These are phyloP conservation scores for Myocastor coypus DNA, from an alignment of 2,113 vertebrate species.

Conservation along the genomic window DNA sequence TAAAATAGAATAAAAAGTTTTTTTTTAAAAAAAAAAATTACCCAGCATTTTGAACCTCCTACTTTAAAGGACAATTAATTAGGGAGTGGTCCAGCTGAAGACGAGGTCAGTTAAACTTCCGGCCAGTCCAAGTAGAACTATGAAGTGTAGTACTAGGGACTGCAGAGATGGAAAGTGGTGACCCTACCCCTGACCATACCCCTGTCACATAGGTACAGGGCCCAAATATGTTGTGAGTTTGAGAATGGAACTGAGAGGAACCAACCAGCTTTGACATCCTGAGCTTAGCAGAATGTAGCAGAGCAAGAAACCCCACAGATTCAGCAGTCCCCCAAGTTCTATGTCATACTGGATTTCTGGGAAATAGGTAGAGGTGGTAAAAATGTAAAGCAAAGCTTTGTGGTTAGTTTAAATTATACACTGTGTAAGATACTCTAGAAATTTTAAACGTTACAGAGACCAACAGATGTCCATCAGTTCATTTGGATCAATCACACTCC, in stretches of 20 bases:
- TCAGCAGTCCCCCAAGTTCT: neutral
- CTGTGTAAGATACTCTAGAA: no score
- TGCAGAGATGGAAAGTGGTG: neutral
- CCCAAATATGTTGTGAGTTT: neutral
- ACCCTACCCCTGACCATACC: neutral
- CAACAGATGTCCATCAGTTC: no score
- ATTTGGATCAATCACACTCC: no score
- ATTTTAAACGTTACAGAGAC: no score
- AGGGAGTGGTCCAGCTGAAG: constrained; percentile 5
- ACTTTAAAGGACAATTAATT: constrained; percentile 5
- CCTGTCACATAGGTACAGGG: neutral
- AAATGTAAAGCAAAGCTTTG: no score
- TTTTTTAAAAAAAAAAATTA: no score
- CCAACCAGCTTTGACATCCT: constrained; percentile 3
- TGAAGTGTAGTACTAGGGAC: neutral
- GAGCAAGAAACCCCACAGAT: neutral
- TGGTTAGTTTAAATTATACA: no score
- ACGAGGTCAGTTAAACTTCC: neutral
- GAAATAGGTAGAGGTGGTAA: neutral
- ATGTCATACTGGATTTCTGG: neutral
- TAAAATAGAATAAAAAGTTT: no score
- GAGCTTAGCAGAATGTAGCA: neutral
- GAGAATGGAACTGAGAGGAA: constrained; percentile 29
- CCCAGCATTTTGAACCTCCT: neutral
- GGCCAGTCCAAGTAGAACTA: neutral